Conservation (phyloP, 92 coral and sea anemone genomes). For the Bergia puertoricense region DNA sequence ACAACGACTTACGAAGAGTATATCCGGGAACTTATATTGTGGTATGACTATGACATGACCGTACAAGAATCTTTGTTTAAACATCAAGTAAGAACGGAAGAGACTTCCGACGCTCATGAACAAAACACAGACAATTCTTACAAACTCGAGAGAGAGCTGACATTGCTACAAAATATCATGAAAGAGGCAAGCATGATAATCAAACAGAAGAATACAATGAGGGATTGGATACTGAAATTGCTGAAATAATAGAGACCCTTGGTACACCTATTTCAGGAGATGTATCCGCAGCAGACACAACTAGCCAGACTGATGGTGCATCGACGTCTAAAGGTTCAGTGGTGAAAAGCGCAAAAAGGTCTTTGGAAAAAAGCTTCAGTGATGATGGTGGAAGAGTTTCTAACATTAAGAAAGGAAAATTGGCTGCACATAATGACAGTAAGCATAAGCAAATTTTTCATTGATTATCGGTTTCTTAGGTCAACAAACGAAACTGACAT, state of each 20-base stretch:
- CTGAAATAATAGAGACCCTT: not conserved
- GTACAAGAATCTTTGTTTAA: not conserved
- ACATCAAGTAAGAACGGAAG: too few relatives aligned
- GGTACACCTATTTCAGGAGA: not conserved
- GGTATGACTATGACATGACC: not conserved
- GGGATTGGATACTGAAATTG: not conserved
- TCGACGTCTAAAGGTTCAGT: not conserved
- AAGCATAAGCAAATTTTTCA: not conserved
- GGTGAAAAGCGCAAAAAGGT: not conserved
- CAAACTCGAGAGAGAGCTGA: too few relatives aligned
- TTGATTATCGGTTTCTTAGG: not conserved
- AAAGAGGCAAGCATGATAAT: too few relatives aligned
- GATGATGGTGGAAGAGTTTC: not conserved
- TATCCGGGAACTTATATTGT: not conserved
- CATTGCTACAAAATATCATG: too few relatives aligned
- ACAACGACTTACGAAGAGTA: not conserved
- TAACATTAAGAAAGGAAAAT: not conserved
- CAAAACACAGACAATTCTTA: too few relatives aligned
- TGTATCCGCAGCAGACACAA: not conserved
- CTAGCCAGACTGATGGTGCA: not conserved
- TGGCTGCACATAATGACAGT: not conserved
- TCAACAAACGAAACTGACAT: not conserved
- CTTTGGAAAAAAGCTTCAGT: not conserved
- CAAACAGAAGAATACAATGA: not conserved
- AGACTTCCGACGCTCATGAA: too few relatives aligned